These are phyloP conservation scores for Ctenochaetus hawaiiensis DNA, from an alignment of 2,797 vertebrate species.

Conservation along the genomic window DNA sequence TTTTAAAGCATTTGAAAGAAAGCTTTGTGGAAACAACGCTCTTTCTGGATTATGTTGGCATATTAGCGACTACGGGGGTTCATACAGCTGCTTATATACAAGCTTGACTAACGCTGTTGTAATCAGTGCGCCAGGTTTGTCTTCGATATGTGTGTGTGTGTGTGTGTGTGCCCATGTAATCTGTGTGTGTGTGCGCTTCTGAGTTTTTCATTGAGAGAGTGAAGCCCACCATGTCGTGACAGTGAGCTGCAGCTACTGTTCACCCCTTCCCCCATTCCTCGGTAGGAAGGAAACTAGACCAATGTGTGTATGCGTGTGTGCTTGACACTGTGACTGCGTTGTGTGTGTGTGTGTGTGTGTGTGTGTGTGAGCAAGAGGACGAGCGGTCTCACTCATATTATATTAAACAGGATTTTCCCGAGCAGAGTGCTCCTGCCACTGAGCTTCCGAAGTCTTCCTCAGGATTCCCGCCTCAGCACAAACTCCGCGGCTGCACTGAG, in stretches of 20 bases:
- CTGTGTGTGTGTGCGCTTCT: slow-evolving; percentile 5
- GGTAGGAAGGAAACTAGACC: slow-evolving; percentile 78
- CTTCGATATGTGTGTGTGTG: slow-evolving; percentile 8
- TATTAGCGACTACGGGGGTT: not conserved
- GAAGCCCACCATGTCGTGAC: slow-evolving; percentile 68
- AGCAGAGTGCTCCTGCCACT: slow-evolving; percentile 79
- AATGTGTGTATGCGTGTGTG: slow-evolving; percentile 67
- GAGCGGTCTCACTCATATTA: slow-evolving; percentile 73
- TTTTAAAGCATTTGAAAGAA: not conserved
- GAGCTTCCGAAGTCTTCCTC: slow-evolving; percentile 82
- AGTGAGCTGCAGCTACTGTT: slow-evolving; percentile 68
- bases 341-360: slow-evolving; percentile 53
- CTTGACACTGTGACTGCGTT: slow-evolving; percentile 51
- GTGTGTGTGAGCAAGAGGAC: slow-evolving; percentile 57
- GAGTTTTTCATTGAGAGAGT: slow-evolving; percentile 32
- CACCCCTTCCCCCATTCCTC: slow-evolving; percentile 67
- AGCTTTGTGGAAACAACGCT: not conserved
- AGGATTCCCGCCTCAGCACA: slow-evolving; percentile 84
- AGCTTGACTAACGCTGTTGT: not conserved
- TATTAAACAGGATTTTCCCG: slow-evolving; percentile 88
- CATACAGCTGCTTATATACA: not conserved
- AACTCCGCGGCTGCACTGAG: slow-evolving; percentile 52
- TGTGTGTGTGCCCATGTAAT: not conserved
- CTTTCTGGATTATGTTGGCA: not conserved
- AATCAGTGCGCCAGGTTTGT: slow-evolving; percentile 1